These are phyloP conservation scores for Acronicta alni DNA, from an alignment of 2,888 invertebrate genomes.

Conservation along the genomic window DNA sequence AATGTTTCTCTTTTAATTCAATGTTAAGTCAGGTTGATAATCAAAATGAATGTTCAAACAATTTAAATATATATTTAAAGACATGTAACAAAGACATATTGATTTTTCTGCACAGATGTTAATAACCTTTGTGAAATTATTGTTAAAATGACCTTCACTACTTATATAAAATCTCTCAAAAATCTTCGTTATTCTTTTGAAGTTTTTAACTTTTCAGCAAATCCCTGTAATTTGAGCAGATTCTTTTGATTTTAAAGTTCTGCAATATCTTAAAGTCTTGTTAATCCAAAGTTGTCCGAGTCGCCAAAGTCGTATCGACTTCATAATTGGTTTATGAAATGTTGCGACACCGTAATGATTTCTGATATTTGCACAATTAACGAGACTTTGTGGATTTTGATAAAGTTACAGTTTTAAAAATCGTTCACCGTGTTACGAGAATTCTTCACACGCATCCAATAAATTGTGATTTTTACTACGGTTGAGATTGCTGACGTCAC, in stretches of 20 bases:
- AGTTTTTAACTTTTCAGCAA: constrained; percentile 9
- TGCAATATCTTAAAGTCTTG: constrained; percentile 7
- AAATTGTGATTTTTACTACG: background rate
- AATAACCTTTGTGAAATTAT: background rate
- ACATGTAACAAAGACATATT: constrained; percentile 1
- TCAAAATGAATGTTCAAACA: constrained; percentile 3
- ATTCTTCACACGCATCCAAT: background rate
- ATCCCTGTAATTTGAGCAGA: background rate
- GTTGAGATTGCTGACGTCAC: background rate
- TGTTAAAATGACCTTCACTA: constrained; percentile 7
- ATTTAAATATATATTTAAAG: constrained; percentile 6
- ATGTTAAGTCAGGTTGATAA: constrained; percentile 1
- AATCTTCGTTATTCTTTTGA: background rate
- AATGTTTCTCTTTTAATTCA: constrained; percentile 11
- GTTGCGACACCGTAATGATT: constrained; percentile 1
- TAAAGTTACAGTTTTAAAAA: background rate
- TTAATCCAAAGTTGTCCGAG: constrained; percentile 1
- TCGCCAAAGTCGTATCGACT: background rate
- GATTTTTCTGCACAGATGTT: background rate
- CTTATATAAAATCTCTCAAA: background rate
- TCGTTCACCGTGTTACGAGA: background rate
- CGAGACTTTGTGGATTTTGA: background rate
- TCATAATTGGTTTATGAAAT: constrained; percentile 25
- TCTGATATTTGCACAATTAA: constrained; percentile 4
- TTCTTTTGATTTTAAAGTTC: constrained; percentile 21